Conservation (phyloP, 2,888 invertebrate genomes). For the Malthinus flaveolus region DNA sequence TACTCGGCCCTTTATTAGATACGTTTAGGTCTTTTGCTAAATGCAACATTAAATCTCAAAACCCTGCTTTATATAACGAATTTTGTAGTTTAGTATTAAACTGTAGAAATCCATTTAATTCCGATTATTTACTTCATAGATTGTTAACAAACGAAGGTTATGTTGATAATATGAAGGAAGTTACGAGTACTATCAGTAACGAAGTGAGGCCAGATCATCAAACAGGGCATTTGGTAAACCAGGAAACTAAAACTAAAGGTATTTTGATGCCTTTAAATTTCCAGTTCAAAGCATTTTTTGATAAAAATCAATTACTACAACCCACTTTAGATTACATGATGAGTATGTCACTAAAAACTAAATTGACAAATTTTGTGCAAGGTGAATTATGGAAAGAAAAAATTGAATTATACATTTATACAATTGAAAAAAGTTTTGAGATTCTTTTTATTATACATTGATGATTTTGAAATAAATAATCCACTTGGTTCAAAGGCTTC, state of each 20-base stretch:
- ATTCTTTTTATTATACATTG: conserved; percentile 33
- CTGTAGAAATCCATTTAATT: conserved; percentile 15
- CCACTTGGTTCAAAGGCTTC: conserved; percentile 35
- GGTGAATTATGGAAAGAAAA: conserved; percentile 36
- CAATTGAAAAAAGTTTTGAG: conserved; percentile 32
- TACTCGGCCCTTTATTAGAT: conserved; percentile 17
- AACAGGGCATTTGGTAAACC: conserved; percentile 14
- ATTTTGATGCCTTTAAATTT: conserved; percentile 25
- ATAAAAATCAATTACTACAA: conserved; percentile 16
- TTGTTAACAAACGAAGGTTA: conserved; percentile 4
- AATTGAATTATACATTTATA: conserved; percentile 24
- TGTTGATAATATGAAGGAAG: conserved; percentile 14
- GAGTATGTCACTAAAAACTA: neutral
- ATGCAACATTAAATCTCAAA: neutral
- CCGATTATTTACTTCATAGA: conserved; percentile 22
- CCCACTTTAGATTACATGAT: conserved; percentile 13
- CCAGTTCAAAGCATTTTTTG: conserved; percentile 25
- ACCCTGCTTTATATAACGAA: conserved; percentile 3
- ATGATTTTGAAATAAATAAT: conserved; percentile 40
- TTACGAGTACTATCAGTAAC: conserved; percentile 16
- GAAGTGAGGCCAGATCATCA: conserved; percentile 14
- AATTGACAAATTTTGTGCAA: conserved; percentile 32
- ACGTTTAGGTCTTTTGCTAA: conserved; percentile 15
- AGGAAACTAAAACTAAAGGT: conserved; percentile 23
- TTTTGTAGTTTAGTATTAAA: conserved; percentile 5